Evolutionary conservation across 2,113 vertebrate species (phyloP).

Genomic region (Entosphenus tridentatus): DNA sequence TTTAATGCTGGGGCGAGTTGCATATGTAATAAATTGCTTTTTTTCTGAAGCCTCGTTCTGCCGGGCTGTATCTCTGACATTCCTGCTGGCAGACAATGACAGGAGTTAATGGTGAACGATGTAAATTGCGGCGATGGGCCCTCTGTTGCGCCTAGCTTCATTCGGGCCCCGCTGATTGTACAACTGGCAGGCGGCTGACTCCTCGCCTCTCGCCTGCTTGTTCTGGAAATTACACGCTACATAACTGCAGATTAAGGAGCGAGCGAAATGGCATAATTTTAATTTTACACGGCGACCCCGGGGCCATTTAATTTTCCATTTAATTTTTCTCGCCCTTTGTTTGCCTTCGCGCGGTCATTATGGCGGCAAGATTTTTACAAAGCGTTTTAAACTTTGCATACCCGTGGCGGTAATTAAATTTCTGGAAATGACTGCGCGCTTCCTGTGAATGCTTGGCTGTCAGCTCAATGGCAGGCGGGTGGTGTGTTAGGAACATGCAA

Average conservation of each 20-base stretch:
- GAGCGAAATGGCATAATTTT: conserved; percentile 6
- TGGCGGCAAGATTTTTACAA: conserved; percentile 2
- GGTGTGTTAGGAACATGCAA: background rate
- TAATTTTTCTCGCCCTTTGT: conserved; percentile 5
- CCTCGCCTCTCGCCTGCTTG: conserved; percentile 5
- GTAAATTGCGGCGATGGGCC: conserved; percentile 2
- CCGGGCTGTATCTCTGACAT: conserved; percentile 4
- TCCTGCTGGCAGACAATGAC: conserved; percentile 6
- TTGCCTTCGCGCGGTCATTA: conserved; percentile 6
- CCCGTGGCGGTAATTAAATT: conserved; percentile 6
- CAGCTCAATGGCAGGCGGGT: conserved; percentile 4
- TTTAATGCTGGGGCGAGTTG: conserved; percentile 3
- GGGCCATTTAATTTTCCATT: conserved; percentile 7
- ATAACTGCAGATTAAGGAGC: conserved; percentile 6
- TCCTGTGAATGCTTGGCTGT: background rate
- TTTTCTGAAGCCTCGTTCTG: conserved; percentile 3
- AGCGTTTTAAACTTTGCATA: conserved; percentile 4
- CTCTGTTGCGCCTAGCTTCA: background rate
- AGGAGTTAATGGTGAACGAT: background rate
- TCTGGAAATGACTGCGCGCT: conserved; percentile 5
- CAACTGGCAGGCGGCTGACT: conserved; percentile 4
- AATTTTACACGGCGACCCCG: conserved; percentile 4
- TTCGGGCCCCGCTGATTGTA: conserved; percentile 4
- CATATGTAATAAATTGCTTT: conserved; percentile 2
- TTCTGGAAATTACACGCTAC: conserved; percentile 5